Evolutionary conservation across 2,797 vertebrate species (phyloP), one percentile per base, ranked within the genome.

Genomic region (Falco biarmicus): DNA sequence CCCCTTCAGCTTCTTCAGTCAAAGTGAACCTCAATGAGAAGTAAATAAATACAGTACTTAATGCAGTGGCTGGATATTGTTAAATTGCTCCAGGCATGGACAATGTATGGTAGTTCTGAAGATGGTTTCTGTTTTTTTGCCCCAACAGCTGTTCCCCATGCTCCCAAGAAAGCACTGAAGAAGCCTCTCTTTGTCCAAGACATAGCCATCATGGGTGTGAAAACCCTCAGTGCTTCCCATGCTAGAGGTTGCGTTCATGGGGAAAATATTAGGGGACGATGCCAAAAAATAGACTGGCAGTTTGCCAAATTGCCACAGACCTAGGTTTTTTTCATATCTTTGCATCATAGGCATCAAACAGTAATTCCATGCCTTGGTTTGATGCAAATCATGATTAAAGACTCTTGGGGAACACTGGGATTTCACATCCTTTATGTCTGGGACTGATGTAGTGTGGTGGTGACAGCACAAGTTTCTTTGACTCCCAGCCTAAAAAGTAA

Each of bases 11-110:
- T 20, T 97, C 98, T 51, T 95, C 97, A 2, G 98, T 99, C 89
- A 99, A 99, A 98, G 96, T 98, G 63, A 99, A 99, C 98, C 98
- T 99, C 32, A 98, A 73, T 59, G 99, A 99, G 71, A 99, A 99
- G 99, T 99, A 98, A 97, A 94, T 97, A 57, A 12, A 68, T 79
- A 24, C 6, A 65, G 15, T 59, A 70, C 19, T 69, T 83, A 85
- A 39, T 87, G 68, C 50, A 78, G 43, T 64, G 89, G 31, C 21
- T 90, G 84, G 43, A 1, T 68, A 4, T 78, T 85, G 51, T 91
- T 73, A 51, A 74, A 61, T 63, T 84, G 25, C 31, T 68, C 21
- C 20, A 69, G 66, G 29, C 53, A 4, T 11, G 14, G 60, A 5
- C 26, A 26, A 2, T 4, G 6, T 59, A 0, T 82, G 48, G 60